These are phyloP conservation scores for Toxotes chatareus DNA, from an alignment of 2,113 vertebrate genomes.

Conservation along the genomic window DNA sequence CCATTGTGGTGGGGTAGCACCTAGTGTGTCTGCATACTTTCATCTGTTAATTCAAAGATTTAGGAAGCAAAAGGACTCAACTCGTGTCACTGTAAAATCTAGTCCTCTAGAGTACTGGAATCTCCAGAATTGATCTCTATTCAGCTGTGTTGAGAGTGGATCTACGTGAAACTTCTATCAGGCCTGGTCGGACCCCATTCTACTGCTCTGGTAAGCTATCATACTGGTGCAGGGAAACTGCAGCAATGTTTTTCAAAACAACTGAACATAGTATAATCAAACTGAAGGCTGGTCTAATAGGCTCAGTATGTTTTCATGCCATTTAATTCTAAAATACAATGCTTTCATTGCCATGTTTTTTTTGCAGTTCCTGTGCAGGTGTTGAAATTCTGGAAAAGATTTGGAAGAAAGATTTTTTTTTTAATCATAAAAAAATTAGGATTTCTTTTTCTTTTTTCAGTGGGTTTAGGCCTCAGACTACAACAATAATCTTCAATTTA, in stretches of 20 bases:
- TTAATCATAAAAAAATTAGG: too few relatives aligned
- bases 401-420: too few relatives aligned
- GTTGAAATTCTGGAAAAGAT: neutral
- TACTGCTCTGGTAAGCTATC: slow-evolving; percentile 73
- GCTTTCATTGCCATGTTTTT: neutral
- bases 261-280: neutral
- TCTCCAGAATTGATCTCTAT: slow-evolving; percentile 23
- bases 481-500: too few relatives aligned
- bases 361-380: neutral
- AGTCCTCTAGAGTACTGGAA: neutral
- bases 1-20: slow-evolving; percentile 73
- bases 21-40: slow-evolving; percentile 46
- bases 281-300: neutral
- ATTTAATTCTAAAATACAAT: neutral
- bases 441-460: neutral
- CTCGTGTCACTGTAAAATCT: neutral
- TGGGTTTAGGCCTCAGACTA: neutral
- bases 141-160: slow-evolving; percentile 31
- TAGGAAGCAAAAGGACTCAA: slow-evolving; percentile 29
- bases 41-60: slow-evolving; percentile 57
- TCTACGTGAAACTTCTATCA: slow-evolving; percentile 38
- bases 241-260: slow-evolving; percentile 13
- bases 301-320: neutral
- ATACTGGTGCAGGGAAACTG: slow-evolving; percentile 13
- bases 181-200: slow-evolving; percentile 52